Evolutionary conservation across 1,140 invertebrate genomes (phyloP).

Genomic region (Geopemphigus sp.): DNA sequence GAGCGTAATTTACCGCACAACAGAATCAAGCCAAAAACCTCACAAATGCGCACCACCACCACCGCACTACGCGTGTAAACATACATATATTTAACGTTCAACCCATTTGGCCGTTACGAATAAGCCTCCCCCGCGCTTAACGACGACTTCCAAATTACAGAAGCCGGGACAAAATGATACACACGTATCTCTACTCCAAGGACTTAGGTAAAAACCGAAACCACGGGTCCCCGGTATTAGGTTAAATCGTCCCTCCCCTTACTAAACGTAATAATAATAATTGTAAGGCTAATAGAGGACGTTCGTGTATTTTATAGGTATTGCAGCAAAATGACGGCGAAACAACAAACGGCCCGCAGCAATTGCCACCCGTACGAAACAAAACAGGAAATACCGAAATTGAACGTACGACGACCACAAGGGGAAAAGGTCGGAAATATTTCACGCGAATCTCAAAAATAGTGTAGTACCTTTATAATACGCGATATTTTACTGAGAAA

Average conservation of each 20-base stretch:
- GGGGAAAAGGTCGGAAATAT: not conserved
- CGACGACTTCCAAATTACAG: not conserved
- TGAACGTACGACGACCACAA: not conserved
- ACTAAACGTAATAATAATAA: constrained; percentile 27
- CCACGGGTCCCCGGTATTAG: constrained; percentile 8
- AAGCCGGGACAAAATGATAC: constrained; percentile 10
- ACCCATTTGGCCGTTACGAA: constrained; percentile 25
- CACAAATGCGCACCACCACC: not conserved
- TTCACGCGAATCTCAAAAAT: not conserved
- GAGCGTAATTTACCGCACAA: not conserved
- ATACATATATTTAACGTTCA: not conserved
- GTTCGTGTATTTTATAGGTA: not conserved
- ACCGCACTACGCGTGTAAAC: not conserved
- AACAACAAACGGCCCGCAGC: too few relatives aligned
- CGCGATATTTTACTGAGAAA: too few relatives aligned
- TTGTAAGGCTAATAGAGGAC: constrained; percentile 19
- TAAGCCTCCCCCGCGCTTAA: not conserved
- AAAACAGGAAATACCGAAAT: too few relatives aligned
- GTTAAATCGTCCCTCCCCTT: constrained; percentile 11
- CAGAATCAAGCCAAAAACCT: constrained; percentile 17
- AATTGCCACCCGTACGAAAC: not conserved
- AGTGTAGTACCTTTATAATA: too few relatives aligned
- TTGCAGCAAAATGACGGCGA: not conserved
- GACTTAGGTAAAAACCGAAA: constrained; percentile 28
- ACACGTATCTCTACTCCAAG: constrained; percentile 5